phyloP scores from a whole-genome alignment of 2,113 vertebrate species.

The Syngnathus typhle region DNA sequence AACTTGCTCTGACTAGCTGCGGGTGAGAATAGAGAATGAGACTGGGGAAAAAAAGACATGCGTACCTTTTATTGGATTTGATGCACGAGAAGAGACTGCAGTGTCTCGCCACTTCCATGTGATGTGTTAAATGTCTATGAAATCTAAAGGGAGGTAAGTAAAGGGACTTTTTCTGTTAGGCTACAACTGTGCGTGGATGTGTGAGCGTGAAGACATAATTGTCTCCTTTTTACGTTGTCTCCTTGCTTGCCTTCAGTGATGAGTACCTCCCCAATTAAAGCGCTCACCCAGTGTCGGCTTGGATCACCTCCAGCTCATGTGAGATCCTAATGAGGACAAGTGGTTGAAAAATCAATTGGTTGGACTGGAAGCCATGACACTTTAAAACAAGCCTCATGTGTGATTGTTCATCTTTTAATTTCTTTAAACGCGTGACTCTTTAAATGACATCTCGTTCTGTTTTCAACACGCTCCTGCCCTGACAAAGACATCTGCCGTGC shows the following conservation, averaged over 20 bases:
- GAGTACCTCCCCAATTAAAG: too few species aligned
- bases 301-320: neutral
- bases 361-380: neutral
- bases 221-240: too few species aligned
- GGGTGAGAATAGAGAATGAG: slow-evolving; percentile 42
- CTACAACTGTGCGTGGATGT: too few species aligned
- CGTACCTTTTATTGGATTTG: slow-evolving; percentile 64
- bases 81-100: slow-evolving; percentile 34
- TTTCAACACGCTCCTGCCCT: neutral
- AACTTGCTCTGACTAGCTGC: slow-evolving; percentile 58
- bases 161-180: too few species aligned
- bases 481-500: neutral
- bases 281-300: neutral
- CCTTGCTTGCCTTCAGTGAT: too few species aligned
- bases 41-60: slow-evolving; percentile 25
- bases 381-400: neutral
- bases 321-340: neutral
- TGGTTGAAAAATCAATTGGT: neutral
- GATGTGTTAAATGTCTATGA: slow-evolving; percentile 52
- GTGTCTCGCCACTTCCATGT: slow-evolving; percentile 52
- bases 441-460: neutral
- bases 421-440: neutral
- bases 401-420: neutral
- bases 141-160: slow-evolving; percentile 21
- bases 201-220: too few species aligned